Evolutionary conservation across 2,888 invertebrate species (phyloP).

Genomic region (Dolichomitus sp.): DNA sequence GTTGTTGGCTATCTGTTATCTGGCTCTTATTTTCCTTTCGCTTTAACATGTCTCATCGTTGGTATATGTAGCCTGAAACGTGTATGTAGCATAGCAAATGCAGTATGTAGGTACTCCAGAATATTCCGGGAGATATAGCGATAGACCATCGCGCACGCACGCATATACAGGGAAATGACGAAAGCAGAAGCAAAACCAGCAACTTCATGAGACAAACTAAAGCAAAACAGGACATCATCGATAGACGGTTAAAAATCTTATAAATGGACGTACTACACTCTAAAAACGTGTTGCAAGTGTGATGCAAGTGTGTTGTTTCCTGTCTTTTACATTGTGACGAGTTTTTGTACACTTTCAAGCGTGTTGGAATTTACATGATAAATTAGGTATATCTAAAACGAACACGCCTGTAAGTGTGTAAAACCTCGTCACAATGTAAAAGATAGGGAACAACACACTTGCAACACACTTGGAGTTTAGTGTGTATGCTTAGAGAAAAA

Average conservation of each 20-base stretch:
- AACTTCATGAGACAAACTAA: neutral
- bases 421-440: too few relatives aligned
- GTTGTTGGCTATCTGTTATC: slow-evolving; percentile 33
- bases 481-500: too few relatives aligned
- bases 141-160: slow-evolving; percentile 65
- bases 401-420: too few relatives aligned
- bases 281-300: too few relatives aligned
- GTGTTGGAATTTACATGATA: too few relatives aligned
- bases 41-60: slow-evolving; percentile 40
- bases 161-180: slow-evolving; percentile 53
- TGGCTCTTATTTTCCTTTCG: slow-evolving; percentile 25
- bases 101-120: slow-evolving; percentile 39
- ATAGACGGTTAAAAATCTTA: neutral
- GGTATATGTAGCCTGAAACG: slow-evolving; percentile 17
- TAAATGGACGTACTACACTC: neutral
- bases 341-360: too few relatives aligned
- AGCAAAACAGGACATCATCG: neutral
- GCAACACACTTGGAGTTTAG: too few relatives aligned
- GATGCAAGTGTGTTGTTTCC: too few relatives aligned
- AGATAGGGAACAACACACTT: too few relatives aligned
- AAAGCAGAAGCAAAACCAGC: slow-evolving; percentile 26
- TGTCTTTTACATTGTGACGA: too few relatives aligned
- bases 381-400: too few relatives aligned
- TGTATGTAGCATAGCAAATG: slow-evolving; percentile 17
- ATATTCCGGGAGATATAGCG: slow-evolving; percentile 69